phyloP scores from a whole-genome alignment of 2,888 invertebrate genomes.

The Stenotaenia linearis region DNA sequence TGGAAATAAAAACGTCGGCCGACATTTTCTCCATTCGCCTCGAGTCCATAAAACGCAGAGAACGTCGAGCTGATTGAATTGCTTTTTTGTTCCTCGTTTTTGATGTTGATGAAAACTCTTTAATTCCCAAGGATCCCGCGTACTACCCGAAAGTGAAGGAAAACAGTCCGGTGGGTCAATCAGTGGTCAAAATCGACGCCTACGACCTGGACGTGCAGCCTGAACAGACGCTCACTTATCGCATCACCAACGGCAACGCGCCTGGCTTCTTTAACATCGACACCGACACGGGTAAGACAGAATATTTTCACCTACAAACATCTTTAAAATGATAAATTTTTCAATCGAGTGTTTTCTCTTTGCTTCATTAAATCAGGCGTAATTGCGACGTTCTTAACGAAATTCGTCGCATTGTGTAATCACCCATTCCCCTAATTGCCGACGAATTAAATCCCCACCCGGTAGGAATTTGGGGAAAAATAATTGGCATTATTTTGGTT shows the following conservation, averaged over 20 bases:
- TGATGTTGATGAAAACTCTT: not conserved
- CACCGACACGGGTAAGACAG: conserved; percentile 64
- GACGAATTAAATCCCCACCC: not conserved
- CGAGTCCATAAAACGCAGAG: not conserved
- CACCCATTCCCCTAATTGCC: not conserved
- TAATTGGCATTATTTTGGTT: not conserved
- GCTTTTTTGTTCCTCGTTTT: not conserved
- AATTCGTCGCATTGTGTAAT: not conserved
- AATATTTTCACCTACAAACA: not conserved
- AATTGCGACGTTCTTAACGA: too few species aligned
- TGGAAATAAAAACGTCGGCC: not conserved
- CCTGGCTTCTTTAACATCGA: conserved; percentile 86
- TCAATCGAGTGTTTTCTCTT: not conserved
- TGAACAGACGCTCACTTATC: conserved; percentile 63
- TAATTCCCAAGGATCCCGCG: conserved; percentile 58
- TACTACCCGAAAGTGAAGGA: conserved; percentile 76
- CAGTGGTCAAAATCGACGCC: conserved; percentile 69
- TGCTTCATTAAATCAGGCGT: too few species aligned
- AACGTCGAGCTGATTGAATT: not conserved
- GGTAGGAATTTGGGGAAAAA: too few species aligned
- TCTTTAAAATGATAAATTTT: not conserved
- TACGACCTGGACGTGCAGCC: conserved; percentile 66
- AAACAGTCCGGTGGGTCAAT: conserved; percentile 66
- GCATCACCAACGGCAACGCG: conserved; percentile 85
- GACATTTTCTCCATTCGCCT: not conserved